phyloP scores from a whole-genome alignment of 2,113 vertebrate species.

The Athene noctua region DNA sequence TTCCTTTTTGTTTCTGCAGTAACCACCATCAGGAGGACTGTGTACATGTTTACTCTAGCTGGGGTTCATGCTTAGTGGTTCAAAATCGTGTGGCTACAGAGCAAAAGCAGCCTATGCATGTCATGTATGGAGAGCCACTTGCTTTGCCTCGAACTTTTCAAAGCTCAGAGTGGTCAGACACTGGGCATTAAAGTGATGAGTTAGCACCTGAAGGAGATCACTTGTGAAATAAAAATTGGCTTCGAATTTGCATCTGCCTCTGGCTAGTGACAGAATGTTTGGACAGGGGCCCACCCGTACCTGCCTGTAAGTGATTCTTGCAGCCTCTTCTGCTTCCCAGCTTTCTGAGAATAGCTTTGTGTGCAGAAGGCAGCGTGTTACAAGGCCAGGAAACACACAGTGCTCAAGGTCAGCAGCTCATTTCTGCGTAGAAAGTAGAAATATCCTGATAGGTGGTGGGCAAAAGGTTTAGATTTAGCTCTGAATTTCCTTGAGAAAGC shows the following conservation, averaged over 20 bases:
- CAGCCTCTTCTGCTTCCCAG: background rate
- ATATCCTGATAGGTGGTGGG: background rate
- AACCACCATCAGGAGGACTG: background rate
- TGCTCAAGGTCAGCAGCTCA: background rate
- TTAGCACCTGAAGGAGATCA: background rate
- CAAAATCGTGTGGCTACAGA: background rate
- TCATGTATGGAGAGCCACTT: accelerated
- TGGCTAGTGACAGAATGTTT: background rate
- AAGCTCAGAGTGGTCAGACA: background rate
- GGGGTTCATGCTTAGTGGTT: background rate
- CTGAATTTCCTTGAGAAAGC: background rate
- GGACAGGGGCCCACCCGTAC: background rate
- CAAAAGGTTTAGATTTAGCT: background rate
- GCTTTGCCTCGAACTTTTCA: background rate
- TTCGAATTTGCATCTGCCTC: background rate
- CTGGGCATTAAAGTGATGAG: background rate
- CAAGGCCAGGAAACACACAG: background rate
- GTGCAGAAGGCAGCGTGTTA: background rate
- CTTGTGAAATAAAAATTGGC: background rate
- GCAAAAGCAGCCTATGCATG: background rate
- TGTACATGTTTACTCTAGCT: background rate
- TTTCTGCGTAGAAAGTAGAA: background rate
- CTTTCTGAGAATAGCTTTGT: background rate
- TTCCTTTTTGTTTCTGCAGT: conserved; percentile 51
- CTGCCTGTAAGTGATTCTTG: background rate